Evolutionary conservation across 2,113 vertebrate species (phyloP).

Genomic region (Cyprinus carpio): DNA sequence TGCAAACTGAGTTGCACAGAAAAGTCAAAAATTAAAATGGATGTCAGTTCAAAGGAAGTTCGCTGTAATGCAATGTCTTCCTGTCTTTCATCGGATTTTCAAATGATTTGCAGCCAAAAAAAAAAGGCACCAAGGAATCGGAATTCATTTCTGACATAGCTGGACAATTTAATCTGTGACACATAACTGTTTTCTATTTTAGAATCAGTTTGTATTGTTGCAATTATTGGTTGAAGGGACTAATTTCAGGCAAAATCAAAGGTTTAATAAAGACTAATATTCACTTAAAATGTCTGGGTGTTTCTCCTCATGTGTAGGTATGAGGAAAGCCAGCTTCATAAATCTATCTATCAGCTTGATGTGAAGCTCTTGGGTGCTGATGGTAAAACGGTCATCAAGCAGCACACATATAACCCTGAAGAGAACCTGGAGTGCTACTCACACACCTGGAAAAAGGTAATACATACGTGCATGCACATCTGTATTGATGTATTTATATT

Average conservation of each 20-base stretch:
- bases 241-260: background rate
- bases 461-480: background rate
- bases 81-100: background rate
- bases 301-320: constrained; percentile 71
- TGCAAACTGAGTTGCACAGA: background rate
- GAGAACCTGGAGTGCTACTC: constrained; percentile 67
- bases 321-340: constrained; percentile 81
- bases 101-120: too few relatives aligned
- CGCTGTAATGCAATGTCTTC: background rate
- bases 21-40: background rate
- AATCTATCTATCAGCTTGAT: constrained; percentile 79
- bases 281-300: background rate
- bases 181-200: too few relatives aligned
- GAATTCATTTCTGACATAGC: too few relatives aligned
- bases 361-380: constrained; percentile 80
- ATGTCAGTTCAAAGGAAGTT: background rate
- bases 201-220: background rate
- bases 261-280: background rate
- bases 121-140: too few relatives aligned
- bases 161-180: too few relatives aligned
- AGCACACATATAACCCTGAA: constrained; percentile 65
- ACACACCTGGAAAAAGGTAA: constrained; percentile 77
- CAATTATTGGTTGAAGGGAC: background rate
- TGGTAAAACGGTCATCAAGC: constrained; percentile 71
- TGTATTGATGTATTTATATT: background rate